Evolutionary conservation across 2,888 invertebrate genomes (phyloP).

Genomic region (Meteorus cinctellus): DNA sequence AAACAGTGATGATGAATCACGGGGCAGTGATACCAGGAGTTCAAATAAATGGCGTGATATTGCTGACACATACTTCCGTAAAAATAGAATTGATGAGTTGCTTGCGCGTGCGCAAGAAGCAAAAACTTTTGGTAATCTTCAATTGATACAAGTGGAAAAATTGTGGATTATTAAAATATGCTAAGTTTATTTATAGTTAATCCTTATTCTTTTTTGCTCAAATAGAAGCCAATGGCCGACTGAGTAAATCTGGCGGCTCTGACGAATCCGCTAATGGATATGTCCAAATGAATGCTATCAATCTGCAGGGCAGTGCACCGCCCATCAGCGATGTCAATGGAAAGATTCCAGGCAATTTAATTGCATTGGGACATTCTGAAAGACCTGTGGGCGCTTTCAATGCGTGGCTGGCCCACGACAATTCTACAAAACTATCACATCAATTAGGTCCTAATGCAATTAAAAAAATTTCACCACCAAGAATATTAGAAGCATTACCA

Average conservation of each 20-base stretch:
- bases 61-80: conserved; percentile 67
- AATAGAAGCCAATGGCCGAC: conserved; percentile 62
- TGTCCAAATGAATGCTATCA: conserved; percentile 63
- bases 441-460: conserved; percentile 46
- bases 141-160: background rate
- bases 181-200: background rate
- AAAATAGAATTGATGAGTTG: conserved; percentile 67
- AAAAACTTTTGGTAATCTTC: conserved; percentile 66
- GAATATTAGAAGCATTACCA: conserved; percentile 69
- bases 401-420: conserved; percentile 63
- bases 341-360: conserved; percentile 49
- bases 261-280: conserved; percentile 60
- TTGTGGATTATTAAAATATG: background rate
- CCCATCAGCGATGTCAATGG: conserved; percentile 52
- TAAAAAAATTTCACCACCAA: conserved; percentile 67
- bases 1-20: conserved; percentile 43
- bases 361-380: conserved; percentile 39
- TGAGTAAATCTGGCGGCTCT: conserved; percentile 69
- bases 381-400: conserved; percentile 52
- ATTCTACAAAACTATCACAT: conserved; percentile 27
- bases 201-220: conserved; percentile 34
- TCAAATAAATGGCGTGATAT: conserved; percentile 59
- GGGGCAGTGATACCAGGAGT: conserved; percentile 39
- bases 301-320: conserved; percentile 63
- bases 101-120: conserved; percentile 67